Evolutionary conservation across 1,140 invertebrate genomes (phyloP).

Genomic region (Phthorimaea operculella): DNA sequence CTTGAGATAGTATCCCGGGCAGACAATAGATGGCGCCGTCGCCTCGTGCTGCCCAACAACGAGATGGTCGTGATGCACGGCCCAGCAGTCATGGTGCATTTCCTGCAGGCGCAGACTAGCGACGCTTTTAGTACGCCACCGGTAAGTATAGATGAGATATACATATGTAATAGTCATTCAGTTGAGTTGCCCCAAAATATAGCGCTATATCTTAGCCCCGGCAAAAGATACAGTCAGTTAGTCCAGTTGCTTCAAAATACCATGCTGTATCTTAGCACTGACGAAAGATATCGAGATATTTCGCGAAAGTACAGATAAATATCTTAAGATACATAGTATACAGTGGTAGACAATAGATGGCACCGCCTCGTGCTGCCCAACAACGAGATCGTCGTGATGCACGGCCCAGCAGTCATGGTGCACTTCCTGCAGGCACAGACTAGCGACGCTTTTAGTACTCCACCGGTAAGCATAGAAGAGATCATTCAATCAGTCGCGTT

Average conservation of each 20-base stretch:
- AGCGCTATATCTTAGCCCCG: background rate
- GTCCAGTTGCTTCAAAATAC: too few species aligned
- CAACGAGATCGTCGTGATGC: constrained; percentile 88
- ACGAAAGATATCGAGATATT: too few species aligned
- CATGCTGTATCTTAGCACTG: too few species aligned
- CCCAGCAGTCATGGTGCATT: constrained; percentile 85
- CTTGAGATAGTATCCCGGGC: too few species aligned
- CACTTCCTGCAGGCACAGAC: constrained; percentile 76
- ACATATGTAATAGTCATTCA: too few species aligned
- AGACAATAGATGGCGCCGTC: constrained; percentile 90
- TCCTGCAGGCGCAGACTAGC: constrained; percentile 69
- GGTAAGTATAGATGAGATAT: constrained; percentile 73
- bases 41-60: constrained; percentile 80
- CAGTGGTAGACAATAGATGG: constrained; percentile 68
- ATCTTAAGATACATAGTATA: too few species aligned
- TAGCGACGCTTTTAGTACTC: constrained; percentile 81
- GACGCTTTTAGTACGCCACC: constrained; percentile 82
- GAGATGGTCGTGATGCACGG: constrained; percentile 91
- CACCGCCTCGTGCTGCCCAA: constrained; percentile 81
- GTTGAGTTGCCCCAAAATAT: too few species aligned
- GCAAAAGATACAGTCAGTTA: background rate
- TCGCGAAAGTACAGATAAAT: too few species aligned
- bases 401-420: constrained; percentile 84
- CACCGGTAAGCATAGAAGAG: constrained; percentile 70
- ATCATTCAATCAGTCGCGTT: too few species aligned